These are phyloP conservation scores for Colletes gigas DNA, from an alignment of 1,140 invertebrate species.

Conservation along the genomic window DNA sequence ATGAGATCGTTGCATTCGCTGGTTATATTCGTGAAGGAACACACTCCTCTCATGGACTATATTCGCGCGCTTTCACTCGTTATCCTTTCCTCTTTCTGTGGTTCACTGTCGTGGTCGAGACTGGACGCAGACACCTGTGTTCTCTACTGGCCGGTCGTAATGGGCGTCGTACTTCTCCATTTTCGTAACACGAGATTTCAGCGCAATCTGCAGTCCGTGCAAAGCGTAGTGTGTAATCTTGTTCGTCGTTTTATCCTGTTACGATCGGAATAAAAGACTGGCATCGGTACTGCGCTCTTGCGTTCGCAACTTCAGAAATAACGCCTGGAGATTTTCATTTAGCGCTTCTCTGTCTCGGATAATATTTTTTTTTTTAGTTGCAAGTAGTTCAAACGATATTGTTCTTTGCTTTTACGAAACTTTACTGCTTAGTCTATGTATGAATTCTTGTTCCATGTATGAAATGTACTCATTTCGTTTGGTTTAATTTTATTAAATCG, in stretches of 20 bases:
- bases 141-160: neutral
- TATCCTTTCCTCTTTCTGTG: slow-evolving; percentile 7
- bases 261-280: no score
- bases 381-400: no score
- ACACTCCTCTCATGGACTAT: neutral
- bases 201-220: neutral
- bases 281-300: neutral
- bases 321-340: no score
- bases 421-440: no score
- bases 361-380: no score
- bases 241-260: neutral
- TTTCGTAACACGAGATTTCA: slow-evolving; percentile 39
- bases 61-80: slow-evolving; percentile 35
- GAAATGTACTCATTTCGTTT: no score
- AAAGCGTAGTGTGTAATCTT: neutral
- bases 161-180: slow-evolving; percentile 12
- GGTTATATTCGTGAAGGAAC: neutral
- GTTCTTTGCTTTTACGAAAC: no score
- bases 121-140: neutral
- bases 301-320: no score
- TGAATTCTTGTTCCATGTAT: no score
- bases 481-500: no score
- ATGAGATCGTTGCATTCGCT: neutral
- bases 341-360: no score
- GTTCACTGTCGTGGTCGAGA: neutral